Evolutionary conservation across 2,888 invertebrate species (phyloP).

Genomic region (Leucania comma): DNA sequence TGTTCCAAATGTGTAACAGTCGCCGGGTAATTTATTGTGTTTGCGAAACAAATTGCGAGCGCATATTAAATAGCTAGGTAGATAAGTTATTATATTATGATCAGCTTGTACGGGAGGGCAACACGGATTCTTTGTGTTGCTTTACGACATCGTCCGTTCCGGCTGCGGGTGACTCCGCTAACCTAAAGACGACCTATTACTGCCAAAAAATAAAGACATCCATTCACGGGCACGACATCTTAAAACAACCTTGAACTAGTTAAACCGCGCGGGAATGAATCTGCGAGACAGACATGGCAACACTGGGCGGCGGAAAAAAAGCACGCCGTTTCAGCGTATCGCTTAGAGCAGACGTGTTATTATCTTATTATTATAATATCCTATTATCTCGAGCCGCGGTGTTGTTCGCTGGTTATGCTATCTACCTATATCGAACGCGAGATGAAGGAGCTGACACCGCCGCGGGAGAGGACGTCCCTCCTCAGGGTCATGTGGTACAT

Average conservation of each 20-base stretch:
- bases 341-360: slow-evolving; percentile 87
- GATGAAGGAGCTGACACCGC: slow-evolving; percentile 51
- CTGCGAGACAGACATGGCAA: slow-evolving; percentile 80
- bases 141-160: slow-evolving; percentile 78
- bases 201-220: slow-evolving; percentile 84
- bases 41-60: slow-evolving; percentile 71
- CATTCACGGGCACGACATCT: slow-evolving; percentile 82
- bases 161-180: slow-evolving; percentile 82
- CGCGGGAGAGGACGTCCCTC: slow-evolving; percentile 49
- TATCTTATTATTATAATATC: slow-evolving; percentile 87
- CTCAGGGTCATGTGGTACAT: slow-evolving; percentile 28
- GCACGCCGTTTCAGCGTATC: slow-evolving; percentile 79
- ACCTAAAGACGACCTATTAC: slow-evolving; percentile 87
- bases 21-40: slow-evolving; percentile 75
- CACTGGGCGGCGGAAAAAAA: slow-evolving; percentile 78
- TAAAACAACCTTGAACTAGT: slow-evolving; percentile 87
- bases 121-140: slow-evolving; percentile 79
- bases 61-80: slow-evolving; percentile 67
- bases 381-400: slow-evolving; percentile 73
- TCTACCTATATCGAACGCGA: slow-evolving; percentile 44
- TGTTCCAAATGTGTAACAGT: slow-evolving; percentile 74
- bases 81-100: slow-evolving; percentile 62
- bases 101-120: slow-evolving; percentile 60
- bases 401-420: slow-evolving; percentile 54
- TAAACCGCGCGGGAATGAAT: slow-evolving; percentile 83